These are phyloP conservation scores for Limosa lapponica DNA, from an alignment of 2,797 vertebrate genomes.

Conservation along the genomic window DNA sequence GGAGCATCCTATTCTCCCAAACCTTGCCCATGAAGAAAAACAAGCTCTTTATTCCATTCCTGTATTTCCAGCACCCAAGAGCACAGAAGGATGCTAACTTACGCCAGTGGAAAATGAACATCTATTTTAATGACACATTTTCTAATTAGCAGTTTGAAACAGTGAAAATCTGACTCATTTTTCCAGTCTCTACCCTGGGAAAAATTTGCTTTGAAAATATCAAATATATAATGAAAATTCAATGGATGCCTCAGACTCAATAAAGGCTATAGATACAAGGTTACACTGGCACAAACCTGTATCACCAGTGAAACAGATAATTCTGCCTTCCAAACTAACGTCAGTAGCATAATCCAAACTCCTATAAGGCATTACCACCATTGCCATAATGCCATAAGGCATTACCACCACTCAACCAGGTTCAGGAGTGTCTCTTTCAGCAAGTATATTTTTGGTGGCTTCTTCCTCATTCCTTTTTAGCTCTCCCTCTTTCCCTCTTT, in stretches of 20 bases:
- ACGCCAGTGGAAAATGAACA: not conserved
- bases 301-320: not conserved
- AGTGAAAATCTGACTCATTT: not conserved
- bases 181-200: not conserved
- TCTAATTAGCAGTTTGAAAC: not conserved
- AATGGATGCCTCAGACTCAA: not conserved
- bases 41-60: not conserved
- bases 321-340: not conserved
- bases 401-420: too few species aligned
- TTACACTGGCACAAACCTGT: not conserved
- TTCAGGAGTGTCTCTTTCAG: not conserved
- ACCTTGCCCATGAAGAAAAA: not conserved
- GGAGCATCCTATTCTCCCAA: not conserved
- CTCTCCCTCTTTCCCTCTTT: not conserved
- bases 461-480: not conserved
- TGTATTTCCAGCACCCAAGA: not conserved
- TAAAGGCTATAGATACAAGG: not conserved
- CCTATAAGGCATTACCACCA: not conserved
- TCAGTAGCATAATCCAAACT: not conserved
- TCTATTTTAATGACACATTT: not conserved
- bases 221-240: not conserved
- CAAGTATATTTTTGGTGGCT: not conserved
- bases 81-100: not conserved
- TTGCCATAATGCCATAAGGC: too few species aligned
- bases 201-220: not conserved